Conservation (phyloP, 2,113 vertebrate species). For the Elgaria multicarinata region DNA sequence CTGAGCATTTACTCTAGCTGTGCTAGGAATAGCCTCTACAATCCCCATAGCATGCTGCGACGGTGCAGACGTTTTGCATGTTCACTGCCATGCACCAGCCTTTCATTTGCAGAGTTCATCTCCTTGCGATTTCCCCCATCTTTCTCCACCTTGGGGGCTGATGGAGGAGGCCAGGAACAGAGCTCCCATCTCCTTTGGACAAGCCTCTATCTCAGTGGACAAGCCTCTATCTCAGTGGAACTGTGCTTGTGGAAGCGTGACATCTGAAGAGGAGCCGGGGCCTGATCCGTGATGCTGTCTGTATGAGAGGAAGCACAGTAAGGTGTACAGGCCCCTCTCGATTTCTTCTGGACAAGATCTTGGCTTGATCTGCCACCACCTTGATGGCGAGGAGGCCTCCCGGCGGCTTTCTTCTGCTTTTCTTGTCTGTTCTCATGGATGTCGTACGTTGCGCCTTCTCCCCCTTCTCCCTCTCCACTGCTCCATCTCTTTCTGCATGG, state of each 20-base stretch:
- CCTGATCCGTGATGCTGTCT: slow-evolving; percentile 39
- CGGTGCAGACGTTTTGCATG: slow-evolving; percentile 53
- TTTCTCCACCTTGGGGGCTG: slow-evolving; percentile 53
- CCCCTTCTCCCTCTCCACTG: slow-evolving; percentile 6
- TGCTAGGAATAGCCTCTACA: slow-evolving; percentile 6
- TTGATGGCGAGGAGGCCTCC: slow-evolving; percentile 33
- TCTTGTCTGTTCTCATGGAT: slow-evolving; percentile 47
- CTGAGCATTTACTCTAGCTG: neutral
- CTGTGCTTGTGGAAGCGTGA: slow-evolving; percentile 70
- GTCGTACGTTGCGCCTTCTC: slow-evolving; percentile 51
- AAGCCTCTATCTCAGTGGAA: slow-evolving; percentile 68
- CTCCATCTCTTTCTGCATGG: slow-evolving; percentile 58
- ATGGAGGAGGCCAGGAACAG: slow-evolving; percentile 76
- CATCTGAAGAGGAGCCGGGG: slow-evolving; percentile 74
- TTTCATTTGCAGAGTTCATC: slow-evolving; percentile 71
- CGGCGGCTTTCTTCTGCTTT: slow-evolving; percentile 54
- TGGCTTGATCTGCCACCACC: slow-evolving; percentile 8
- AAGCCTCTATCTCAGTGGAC: slow-evolving; percentile 68
- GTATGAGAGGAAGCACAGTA: slow-evolving; percentile 43
- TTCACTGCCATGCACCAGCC: slow-evolving; percentile 66
- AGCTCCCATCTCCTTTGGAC: slow-evolving; percentile 56
- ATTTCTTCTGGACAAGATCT: slow-evolving; percentile 55
- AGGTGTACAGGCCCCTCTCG: slow-evolving; percentile 41
- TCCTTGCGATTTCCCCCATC: slow-evolving; percentile 56
- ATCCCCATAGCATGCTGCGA: neutral